These are phyloP conservation scores for Felis chaus DNA, from an alignment of 2,113 vertebrate genomes.

Conservation along the genomic window DNA sequence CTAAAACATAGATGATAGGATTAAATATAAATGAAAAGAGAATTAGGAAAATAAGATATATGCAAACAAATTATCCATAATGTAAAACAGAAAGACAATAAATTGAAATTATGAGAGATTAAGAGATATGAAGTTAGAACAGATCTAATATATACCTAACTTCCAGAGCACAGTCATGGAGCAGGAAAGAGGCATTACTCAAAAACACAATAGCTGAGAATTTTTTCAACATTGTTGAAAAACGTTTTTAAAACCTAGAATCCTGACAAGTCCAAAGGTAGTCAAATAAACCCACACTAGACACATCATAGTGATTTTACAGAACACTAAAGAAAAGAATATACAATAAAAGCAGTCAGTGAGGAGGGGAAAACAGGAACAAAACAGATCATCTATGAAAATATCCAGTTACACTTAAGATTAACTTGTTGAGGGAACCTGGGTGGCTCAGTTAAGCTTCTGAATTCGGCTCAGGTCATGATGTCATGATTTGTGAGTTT, in stretches of 20 bases:
- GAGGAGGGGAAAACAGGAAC: neutral
- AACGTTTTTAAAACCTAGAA: neutral
- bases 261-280: neutral
- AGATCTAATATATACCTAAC: neutral
- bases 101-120: neutral
- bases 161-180: neutral
- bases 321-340: neutral
- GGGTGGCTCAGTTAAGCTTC: too few relatives aligned
- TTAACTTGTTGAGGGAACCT: too few relatives aligned
- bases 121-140: neutral
- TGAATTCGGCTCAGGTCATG: too few relatives aligned
- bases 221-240: neutral
- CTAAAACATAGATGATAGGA: neutral
- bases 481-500: too few relatives aligned
- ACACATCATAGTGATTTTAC: neutral
- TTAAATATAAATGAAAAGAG: slow-evolving; percentile 21
- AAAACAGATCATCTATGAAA: neutral
- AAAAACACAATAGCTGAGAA: slow-evolving; percentile 13
- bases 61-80: slow-evolving; percentile 1
- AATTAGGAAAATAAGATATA: neutral
- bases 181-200: neutral
- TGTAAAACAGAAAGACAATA: neutral
- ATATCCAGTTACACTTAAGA: neutral
- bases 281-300: neutral
- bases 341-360: neutral